These are phyloP conservation scores for Paradoxurus hermaphroditus DNA, from an alignment of 2,113 vertebrate genomes.

Conservation along the genomic window DNA sequence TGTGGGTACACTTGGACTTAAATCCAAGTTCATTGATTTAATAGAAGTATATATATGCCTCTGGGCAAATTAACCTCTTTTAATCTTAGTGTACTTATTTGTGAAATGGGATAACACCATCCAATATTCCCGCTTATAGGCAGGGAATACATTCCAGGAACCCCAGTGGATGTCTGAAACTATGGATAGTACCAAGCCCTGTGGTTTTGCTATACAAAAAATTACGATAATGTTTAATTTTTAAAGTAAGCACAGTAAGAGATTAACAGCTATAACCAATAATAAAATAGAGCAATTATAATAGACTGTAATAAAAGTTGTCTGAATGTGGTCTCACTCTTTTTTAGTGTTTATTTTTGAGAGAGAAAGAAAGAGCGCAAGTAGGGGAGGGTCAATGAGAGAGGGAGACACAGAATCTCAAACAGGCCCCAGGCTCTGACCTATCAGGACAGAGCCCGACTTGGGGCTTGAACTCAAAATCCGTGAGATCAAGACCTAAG, in stretches of 20 bases:
- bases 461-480: no score
- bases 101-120: no score
- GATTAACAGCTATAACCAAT: neutral
- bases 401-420: no score
- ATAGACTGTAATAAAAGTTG: neutral
- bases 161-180: neutral
- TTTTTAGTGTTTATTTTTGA: no score
- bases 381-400: no score
- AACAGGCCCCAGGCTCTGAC: no score
- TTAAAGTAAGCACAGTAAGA: neutral
- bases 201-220: neutral
- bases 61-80: neutral
- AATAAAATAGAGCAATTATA: neutral
- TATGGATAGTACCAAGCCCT: neutral
- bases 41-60: accelerated
- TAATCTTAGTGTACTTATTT: neutral
- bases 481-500: no score
- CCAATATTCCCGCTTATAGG: no score
- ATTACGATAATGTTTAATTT: neutral
- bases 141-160: no score
- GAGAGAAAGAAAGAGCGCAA: no score
- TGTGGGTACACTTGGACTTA: neutral
- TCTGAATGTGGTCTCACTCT: neutral
- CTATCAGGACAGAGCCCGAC: no score
- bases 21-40: neutral